Conservation (phyloP, 2,797 vertebrate genomes). For the Parauchenoglanis punctatus region DNA sequence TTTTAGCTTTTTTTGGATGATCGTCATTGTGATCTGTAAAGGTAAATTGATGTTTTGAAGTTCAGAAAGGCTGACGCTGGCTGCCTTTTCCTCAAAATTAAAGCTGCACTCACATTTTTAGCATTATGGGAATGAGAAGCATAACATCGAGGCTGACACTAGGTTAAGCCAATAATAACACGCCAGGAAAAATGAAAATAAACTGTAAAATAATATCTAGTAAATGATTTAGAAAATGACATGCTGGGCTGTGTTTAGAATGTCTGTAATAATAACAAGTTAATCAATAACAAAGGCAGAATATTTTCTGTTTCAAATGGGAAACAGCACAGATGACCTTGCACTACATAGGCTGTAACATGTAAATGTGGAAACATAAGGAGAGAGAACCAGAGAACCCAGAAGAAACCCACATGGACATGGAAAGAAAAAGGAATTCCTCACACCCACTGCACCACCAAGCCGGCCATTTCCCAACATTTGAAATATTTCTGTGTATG, state of each 20-base stretch:
- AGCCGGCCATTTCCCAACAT: neutral
- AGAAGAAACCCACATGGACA: neutral
- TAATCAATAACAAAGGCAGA: neutral
- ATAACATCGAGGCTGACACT: neutral
- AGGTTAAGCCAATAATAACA: constrained; percentile 26
- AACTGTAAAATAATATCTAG: constrained; percentile 3
- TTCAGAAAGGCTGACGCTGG: neutral
- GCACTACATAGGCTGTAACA: neutral
- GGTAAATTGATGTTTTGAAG: constrained; percentile 17
- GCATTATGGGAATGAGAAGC: neutral
- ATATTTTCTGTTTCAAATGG: neutral
- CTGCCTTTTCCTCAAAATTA: neutral
- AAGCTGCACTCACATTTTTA: constrained; percentile 4
- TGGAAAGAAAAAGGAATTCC: neutral
- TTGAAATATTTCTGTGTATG: neutral
- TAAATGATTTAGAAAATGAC: constrained; percentile 9
- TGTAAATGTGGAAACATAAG: neutral
- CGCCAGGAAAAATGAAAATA: constrained; percentile 23
- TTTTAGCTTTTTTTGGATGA: neutral
- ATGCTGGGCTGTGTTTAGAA: neutral
- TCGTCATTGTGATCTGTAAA: neutral
- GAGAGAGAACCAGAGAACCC: neutral
- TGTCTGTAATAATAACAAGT: neutral
- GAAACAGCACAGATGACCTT: neutral
- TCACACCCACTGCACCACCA: neutral